phyloP scores from a whole-genome alignment of 2,888 invertebrate species.

The Drosophila atroscutellata region DNA sequence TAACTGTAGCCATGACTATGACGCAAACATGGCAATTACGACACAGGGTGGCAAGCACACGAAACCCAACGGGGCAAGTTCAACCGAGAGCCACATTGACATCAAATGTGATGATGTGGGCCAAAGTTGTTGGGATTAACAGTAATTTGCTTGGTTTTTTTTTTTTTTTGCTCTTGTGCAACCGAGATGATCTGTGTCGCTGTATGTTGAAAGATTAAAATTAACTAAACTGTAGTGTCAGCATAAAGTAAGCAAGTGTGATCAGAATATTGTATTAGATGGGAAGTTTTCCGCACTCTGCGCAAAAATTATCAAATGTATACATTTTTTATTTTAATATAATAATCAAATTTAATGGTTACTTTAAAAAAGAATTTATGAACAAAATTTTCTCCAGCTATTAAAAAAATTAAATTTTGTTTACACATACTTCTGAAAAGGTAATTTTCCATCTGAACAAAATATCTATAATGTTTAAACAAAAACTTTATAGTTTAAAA shows the following conservation, averaged over 20 bases:
- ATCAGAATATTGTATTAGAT: neutral
- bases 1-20: slow-evolving; percentile 26
- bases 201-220: slow-evolving; percentile 2
- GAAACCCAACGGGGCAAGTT: neutral
- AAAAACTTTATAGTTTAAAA: neutral
- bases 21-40: slow-evolving; percentile 23
- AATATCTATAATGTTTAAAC: neutral
- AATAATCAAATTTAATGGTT: neutral
- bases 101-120: slow-evolving; percentile 4
- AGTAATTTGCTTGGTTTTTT: neutral
- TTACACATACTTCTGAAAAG: neutral
- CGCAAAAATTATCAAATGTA: neutral
- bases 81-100: slow-evolving; percentile 1
- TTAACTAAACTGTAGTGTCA: neutral
- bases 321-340: neutral
- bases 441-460: neutral
- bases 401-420: neutral
- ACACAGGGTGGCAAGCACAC: neutral
- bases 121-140: slow-evolving; percentile 6
- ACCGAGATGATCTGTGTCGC: neutral
- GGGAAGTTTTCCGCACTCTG: neutral
- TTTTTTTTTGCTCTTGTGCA: neutral
- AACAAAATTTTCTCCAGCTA: neutral
- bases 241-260: neutral
- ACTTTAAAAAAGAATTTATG: neutral